Evolutionary conservation across 2,113 vertebrate genomes (phyloP), one percentile per base, ranked within the genome.

Genomic region (Isurus oxyrinchus): DNA sequence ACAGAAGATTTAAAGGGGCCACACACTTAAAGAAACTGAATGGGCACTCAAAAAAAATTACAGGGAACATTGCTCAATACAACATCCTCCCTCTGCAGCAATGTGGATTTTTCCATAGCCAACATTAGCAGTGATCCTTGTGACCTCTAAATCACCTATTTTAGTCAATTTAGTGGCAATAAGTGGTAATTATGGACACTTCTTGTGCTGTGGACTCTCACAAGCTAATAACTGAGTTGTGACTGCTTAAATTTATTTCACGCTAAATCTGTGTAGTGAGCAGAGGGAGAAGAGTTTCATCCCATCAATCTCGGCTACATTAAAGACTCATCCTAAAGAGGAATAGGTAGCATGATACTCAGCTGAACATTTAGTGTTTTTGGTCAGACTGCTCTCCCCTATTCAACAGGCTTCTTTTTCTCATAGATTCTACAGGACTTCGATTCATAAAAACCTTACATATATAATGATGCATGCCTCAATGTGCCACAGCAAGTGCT

Each of bases 151-250:
- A 40, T 94, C 2, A 63, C 35, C 16, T 63, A 94, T 94, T 94
- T 94, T 94, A 40, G 59, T 94, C 59, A 94, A 35, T 59, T 88
- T n/a, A 93, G 31, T 93, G 57, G 31, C 49, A 57, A 91, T 91
- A 59, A 59, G 55, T 16, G 55, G 31, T 27, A 91, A 40, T 63
- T 94, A 66, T 40, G 19, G 57, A 16, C 90, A 44, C 19, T 23
- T 94, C 3, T 66, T 94, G 59, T 94, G 59, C 90, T 23, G 90
- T 66, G 90, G 59, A 40, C 35, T 94, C 6, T 5, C 35, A 93
- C 35, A 94, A 63, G 19, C 35, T 94, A 61, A 94, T 63, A 40
- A 23, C 59, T 21, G 59, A 94, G n/a, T 21, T 66, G 57, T 44
- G 59, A 23, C 61, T 63, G n/a, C 90, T 61, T 94, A n/a, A 94